Conservation (phyloP, 2,797 vertebrate species). For the Anguilla pacifica region DNA sequence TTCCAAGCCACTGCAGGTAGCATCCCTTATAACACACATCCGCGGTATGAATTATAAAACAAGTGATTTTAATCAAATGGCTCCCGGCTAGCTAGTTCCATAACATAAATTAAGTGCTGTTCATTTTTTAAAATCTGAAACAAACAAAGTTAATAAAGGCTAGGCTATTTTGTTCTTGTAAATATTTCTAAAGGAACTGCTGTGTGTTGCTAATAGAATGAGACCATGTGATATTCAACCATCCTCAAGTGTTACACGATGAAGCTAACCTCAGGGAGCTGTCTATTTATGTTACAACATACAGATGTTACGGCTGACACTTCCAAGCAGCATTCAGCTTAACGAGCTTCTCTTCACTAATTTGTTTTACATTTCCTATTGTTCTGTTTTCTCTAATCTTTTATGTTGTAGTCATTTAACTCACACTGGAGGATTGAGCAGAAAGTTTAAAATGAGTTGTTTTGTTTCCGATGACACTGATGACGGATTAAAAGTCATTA, state of each 20-base stretch:
- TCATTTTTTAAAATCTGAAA: slow-evolving; percentile 23
- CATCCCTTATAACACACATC: background rate
- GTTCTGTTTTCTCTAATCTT: background rate
- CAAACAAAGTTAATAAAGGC: slow-evolving; percentile 29
- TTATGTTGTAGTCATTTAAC: slow-evolving; percentile 7
- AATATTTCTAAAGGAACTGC: background rate
- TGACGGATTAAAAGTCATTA: background rate
- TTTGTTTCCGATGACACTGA: background rate
- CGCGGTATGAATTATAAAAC: background rate
- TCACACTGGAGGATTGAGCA: background rate
- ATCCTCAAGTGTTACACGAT: background rate
- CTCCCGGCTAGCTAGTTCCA: slow-evolving; percentile 22
- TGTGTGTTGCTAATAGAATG: slow-evolving; percentile 7
- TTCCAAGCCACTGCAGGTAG: background rate
- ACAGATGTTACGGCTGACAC: background rate
- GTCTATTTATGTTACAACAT: slow-evolving; percentile 17
- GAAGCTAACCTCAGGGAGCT: background rate
- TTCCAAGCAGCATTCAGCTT: background rate
- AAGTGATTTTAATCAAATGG: slow-evolving; percentile 26
- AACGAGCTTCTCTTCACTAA: background rate
- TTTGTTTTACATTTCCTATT: slow-evolving; percentile 7
- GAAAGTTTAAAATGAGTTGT: background rate
- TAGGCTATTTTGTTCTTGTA: slow-evolving; percentile 18
- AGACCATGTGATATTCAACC: background rate
- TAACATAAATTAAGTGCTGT: slow-evolving; percentile 25